Percentiles rank a stretch among this genome's conserved stretches.
These are phyloP conservation scores for Emydura subglobosa DNA, from an alignment of 2,113 vertebrate species.

Conservation along the genomic window DNA sequence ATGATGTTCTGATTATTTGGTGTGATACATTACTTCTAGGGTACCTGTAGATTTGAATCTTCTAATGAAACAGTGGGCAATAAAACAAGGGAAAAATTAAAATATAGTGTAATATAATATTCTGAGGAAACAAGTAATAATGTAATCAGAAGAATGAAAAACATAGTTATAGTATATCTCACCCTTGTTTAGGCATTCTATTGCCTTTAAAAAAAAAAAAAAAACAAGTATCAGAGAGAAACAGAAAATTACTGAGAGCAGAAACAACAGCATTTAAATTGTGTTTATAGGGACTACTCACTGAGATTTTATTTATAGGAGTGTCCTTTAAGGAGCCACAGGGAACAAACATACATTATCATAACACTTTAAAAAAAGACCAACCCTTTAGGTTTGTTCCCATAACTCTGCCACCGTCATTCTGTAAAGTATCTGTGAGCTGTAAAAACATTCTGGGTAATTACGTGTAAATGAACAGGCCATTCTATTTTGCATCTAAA, in stretches of 20 bases:
- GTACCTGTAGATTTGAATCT: slow-evolving; percentile 21
- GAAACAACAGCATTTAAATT: neutral
- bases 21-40: neutral
- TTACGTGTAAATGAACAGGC: neutral
- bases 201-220: neutral
- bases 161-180: neutral
- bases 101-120: neutral
- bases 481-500: neutral
- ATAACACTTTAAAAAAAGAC: neutral
- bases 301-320: neutral
- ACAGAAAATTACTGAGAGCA: neutral
- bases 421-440: neutral
- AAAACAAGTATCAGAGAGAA: neutral
- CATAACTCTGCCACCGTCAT: neutral
- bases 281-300: neutral
- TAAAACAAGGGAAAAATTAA: neutral
- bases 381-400: neutral
- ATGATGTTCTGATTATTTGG: neutral
- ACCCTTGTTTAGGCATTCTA: neutral
- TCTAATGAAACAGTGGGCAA: slow-evolving; percentile 28
- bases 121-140: slow-evolving; percentile 23
- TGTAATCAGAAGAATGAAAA: slow-evolving; percentile 1
- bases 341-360: neutral
- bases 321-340: neutral
- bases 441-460: neutral